Evolutionary conservation across 1,140 invertebrate genomes (phyloP), one percentile per base, ranked within the genome.

Genomic region (Heliconius congener): DNA sequence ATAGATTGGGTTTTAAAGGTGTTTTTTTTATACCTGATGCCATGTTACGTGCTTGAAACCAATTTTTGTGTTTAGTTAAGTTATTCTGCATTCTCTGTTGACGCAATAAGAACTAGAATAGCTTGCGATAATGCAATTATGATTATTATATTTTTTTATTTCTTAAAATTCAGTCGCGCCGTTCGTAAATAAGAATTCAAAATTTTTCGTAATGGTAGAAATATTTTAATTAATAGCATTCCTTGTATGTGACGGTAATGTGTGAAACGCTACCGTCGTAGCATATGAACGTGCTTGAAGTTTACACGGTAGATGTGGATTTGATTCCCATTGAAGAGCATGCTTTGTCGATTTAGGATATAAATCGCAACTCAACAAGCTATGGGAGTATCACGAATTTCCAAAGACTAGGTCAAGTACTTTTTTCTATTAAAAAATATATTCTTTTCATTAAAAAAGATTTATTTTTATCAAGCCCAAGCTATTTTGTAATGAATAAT

Each of bases 191-290:
- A 89, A 84, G 57, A 78, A 81, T 84, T 78, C 78, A 81, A 83
- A 88, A 89, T 88, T 87, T 82, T 81, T 84, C 74, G 89, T 90
- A 91, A 91, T 88, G 89, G 90, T 82, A 78, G 42, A 92, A 90
- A 88, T 86, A 93, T 93, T 93, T 93, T 92, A 93, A 93, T 87
- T 88, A 52, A 93, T 86, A 84, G 83, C 84, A 86, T 89, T 91
- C 86, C 83, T 78, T 82, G 86, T 86, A 85, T 84, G 78, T 79
- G 81, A 86, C 78, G 79, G 81, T 87, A 87, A 90, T 86, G 85
- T 88, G 89, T 88, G 82, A 86, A 30, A 87, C 77, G 72, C 42
- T 4, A 46, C 13, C 42, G 42, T 46, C 42, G 42, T 16, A 0
- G 42, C 13, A 13, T 46, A 42, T 42, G 13, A 18, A 52, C 80